Evolutionary conservation across 2,888 invertebrate species (phyloP).

Genomic region (Tetropium fuscum): DNA sequence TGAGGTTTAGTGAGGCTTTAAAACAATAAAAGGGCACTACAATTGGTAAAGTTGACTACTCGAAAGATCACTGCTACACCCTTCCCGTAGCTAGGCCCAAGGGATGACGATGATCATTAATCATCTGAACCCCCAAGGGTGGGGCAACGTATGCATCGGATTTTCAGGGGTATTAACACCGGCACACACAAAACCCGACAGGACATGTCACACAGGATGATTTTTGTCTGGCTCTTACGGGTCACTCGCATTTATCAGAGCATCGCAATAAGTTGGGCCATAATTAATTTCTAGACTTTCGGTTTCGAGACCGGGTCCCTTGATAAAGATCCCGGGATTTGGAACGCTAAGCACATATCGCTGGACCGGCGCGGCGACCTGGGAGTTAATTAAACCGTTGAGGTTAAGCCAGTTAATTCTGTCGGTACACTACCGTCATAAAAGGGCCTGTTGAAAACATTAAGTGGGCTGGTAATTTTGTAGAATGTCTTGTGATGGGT

Average conservation of each 20-base stretch:
- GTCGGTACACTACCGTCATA: constrained; percentile 11
- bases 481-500: too few relatives aligned
- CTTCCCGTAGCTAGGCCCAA: not conserved
- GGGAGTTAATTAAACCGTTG: constrained; percentile 13
- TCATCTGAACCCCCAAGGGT: not conserved
- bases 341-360: not conserved
- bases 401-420: constrained; percentile 4
- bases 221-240: too few relatives aligned
- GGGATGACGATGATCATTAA: not conserved
- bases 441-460: not conserved
- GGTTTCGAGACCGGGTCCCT: too few relatives aligned
- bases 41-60: not conserved
- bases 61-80: not conserved
- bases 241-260: too few relatives aligned
- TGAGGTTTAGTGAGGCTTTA: not conserved
- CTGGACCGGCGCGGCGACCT: not conserved
- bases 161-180: not conserved
- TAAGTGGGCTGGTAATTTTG: not conserved
- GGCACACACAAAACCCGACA: not conserved
- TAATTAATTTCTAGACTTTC: too few relatives aligned
- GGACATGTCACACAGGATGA: too few relatives aligned
- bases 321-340: not conserved
- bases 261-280: too few relatives aligned
- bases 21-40: constrained; percentile 7
- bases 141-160: not conserved